A percentile compares a stretch with the other conserved stretches of the same genome.
Evolutionary conservation across 2,113 vertebrate species (phyloP).

Genomic region (Melanotaenia duboulayi): DNA sequence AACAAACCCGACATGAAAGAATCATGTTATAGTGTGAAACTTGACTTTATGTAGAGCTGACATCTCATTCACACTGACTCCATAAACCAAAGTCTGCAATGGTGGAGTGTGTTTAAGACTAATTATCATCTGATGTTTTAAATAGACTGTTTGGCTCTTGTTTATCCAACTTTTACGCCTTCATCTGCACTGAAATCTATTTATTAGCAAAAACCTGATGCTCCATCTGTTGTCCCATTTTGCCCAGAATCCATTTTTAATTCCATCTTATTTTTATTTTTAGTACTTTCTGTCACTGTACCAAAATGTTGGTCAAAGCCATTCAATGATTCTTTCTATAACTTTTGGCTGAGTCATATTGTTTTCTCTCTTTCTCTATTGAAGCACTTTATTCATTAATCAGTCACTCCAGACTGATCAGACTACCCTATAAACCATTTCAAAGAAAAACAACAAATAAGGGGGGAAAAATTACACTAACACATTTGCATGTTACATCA

Average conservation of each 20-base stretch:
- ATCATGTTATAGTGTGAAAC: neutral
- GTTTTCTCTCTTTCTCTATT: neutral
- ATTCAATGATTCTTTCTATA: neutral
- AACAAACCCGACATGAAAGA: too few species aligned
- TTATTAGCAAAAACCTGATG: neutral
- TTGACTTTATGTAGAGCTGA: constrained; percentile 3
- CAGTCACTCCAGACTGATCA: neutral
- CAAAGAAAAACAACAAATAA: neutral
- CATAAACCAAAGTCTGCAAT: neutral
- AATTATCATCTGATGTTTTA: neutral
- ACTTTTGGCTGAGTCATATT: neutral
- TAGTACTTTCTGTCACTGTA: neutral
- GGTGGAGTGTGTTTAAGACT: neutral
- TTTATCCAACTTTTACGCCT: neutral
- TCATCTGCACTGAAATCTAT: constrained; percentile 14
- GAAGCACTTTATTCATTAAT: too few species aligned
- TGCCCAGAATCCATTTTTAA: neutral
- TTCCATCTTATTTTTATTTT: constrained; percentile 4
- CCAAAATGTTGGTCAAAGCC: too few species aligned
- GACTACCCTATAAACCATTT: too few species aligned
- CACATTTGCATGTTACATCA: neutral
- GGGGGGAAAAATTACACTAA: neutral
- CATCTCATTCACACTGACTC: neutral
- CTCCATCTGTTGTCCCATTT: constrained; percentile 2
- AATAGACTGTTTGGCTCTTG: neutral